A percentile compares a stretch with the other conserved stretches of the same genome.
phyloP scores from a whole-genome alignment of 2,797 vertebrate genomes.

The Myotis planiceps region DNA sequence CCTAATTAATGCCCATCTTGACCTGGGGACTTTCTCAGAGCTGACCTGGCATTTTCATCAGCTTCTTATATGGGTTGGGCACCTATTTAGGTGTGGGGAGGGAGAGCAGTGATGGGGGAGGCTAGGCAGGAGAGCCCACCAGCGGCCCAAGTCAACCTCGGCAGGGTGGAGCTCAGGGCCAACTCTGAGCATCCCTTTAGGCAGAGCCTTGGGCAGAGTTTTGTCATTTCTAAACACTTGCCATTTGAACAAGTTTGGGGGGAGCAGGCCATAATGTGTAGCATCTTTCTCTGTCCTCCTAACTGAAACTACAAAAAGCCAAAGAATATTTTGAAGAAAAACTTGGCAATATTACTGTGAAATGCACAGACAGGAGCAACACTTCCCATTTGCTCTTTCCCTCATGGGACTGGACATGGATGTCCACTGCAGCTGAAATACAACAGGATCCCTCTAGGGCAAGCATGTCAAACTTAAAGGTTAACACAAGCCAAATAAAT shows the following conservation, averaged over 20 bases:
- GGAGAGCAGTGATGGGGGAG: fast-evolving
- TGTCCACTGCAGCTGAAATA: too few relatives aligned
- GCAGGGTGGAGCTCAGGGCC: neutral
- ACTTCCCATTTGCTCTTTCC: neutral
- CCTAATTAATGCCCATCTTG: fast-evolving
- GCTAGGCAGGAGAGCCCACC: neutral
- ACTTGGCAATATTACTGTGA: neutral
- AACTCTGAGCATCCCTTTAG: neutral
- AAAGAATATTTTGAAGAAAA: neutral
- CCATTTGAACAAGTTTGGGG: neutral
- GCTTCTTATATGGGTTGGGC: neutral
- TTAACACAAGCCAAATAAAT: too few relatives aligned
- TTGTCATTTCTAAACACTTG: neutral
- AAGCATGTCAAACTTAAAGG: too few relatives aligned
- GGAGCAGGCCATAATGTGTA: neutral
- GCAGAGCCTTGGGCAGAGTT: neutral
- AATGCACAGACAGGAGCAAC: neutral
- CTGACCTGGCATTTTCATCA: neutral
- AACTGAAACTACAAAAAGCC: neutral
- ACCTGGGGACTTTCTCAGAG: neutral
- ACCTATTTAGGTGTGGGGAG: too few relatives aligned
- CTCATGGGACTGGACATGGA: fast-evolving
- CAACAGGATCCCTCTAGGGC: neutral
- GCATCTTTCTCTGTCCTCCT: neutral
- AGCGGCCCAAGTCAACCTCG: too few relatives aligned